These are phyloP conservation scores for Gorilla gorilla DNA, from an alignment of 2,113 vertebrate species.

Conservation along the genomic window DNA sequence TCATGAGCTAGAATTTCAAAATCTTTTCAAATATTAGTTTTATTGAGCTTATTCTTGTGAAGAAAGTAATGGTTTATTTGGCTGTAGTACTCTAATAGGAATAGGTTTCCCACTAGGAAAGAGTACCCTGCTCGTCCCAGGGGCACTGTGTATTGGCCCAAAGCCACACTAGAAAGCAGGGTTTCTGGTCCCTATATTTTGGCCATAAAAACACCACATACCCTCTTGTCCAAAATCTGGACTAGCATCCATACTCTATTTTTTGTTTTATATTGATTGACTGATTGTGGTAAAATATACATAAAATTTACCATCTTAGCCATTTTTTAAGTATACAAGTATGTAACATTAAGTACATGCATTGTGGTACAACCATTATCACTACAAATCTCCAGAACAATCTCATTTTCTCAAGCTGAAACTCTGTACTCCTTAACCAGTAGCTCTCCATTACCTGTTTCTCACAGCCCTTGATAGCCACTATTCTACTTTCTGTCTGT, in stretches of 20 bases:
- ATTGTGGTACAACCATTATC: not conserved
- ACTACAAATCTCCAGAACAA: not conserved
- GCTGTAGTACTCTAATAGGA: not conserved
- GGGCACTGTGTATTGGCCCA: not conserved
- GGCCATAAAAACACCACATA: not conserved
- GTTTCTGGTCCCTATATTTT: conserved; percentile 1
- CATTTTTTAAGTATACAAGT: not conserved
- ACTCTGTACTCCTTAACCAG: not conserved
- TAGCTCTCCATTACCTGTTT: not conserved
- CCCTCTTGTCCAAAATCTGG: not conserved
- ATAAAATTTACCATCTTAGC: not conserved
- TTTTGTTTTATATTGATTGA: not conserved
- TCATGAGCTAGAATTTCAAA: conserved; percentile 6
- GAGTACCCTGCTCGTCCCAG: not conserved
- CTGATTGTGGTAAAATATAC: not conserved
- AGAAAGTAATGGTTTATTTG: not conserved
- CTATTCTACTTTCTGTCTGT: not conserved
- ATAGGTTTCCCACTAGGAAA: not conserved
- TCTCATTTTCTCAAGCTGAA: not conserved
- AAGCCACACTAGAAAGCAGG: not conserved
- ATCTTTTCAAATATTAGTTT: conserved; percentile 11
- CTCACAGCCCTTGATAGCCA: not conserved
- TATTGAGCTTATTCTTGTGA: not conserved
- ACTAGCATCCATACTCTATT: not conserved
- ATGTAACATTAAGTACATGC: not conserved